These are phyloP conservation scores for Budorcas taxicolor DNA, from an alignment of 2,113 vertebrate genomes.

Conservation along the genomic window DNA sequence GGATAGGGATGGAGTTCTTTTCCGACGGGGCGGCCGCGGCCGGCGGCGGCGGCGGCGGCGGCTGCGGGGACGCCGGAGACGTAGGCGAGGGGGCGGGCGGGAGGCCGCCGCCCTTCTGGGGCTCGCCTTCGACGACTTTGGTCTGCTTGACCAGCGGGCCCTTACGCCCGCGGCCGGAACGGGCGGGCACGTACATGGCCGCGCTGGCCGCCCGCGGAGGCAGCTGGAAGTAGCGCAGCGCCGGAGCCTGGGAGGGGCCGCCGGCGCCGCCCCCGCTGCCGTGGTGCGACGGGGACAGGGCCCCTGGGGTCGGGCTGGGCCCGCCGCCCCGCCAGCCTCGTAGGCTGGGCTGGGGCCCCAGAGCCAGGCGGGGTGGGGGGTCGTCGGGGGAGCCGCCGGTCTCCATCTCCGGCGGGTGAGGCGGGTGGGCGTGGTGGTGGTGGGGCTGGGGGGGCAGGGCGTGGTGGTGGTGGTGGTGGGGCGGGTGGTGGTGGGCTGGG, in stretches of 20 bases:
- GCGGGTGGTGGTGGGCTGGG: too few relatives aligned
- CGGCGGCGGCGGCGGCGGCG: conserved; percentile 58
- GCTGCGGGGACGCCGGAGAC: conserved; percentile 54
- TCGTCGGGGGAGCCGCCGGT: conserved; percentile 69
- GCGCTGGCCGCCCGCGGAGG: conserved; percentile 74
- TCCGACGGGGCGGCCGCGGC: conserved; percentile 79
- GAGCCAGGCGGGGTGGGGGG: conserved; percentile 64
- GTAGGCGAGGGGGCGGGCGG: conserved; percentile 52
- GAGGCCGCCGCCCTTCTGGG: conserved; percentile 69
- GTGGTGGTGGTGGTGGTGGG: too few relatives aligned
- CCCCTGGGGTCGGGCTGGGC: conserved; percentile 57
- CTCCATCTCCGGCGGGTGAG: conserved; percentile 57
- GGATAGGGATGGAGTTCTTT: conserved; percentile 93
- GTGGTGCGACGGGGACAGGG: conserved; percentile 62
- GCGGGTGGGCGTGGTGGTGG: too few relatives aligned
- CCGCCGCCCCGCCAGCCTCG: conserved; percentile 76
- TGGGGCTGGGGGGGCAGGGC: too few relatives aligned
- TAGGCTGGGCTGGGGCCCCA: conserved; percentile 70
- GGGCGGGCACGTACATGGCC: conserved; percentile 79
- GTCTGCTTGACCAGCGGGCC: conserved; percentile 92
- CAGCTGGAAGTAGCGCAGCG: conserved; percentile 78
- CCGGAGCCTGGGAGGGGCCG: conserved; percentile 60
- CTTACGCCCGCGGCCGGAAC: conserved; percentile 84
- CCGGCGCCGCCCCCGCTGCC: conserved; percentile 47
- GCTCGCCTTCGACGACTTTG: conserved; percentile 90